These are phyloP conservation scores for Anarsia innoxiella DNA, from an alignment of 2,888 invertebrate species.

Conservation along the genomic window DNA sequence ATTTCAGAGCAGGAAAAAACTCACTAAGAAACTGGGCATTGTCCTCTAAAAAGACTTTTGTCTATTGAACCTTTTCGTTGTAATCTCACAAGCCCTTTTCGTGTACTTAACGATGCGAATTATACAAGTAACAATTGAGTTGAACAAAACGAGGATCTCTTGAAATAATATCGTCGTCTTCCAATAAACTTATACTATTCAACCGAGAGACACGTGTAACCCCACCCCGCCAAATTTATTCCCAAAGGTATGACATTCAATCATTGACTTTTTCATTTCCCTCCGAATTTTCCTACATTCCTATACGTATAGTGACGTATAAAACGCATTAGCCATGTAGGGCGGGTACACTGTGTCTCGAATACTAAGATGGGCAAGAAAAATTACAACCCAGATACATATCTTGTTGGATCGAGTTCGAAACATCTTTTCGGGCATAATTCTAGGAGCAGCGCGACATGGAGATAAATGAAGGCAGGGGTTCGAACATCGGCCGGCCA, in stretches of 20 bases:
- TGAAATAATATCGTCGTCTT: constrained; percentile 25
- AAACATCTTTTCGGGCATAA: constrained; percentile 47
- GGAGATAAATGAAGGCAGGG: constrained; percentile 47
- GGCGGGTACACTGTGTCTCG: constrained; percentile 42
- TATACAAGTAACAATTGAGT: constrained; percentile 15
- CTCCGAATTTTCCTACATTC: constrained; percentile 30
- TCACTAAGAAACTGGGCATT: constrained; percentile 19
- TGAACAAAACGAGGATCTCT: constrained; percentile 8
- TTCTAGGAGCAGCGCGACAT: constrained; percentile 39
- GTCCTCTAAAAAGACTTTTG: constrained; percentile 16
- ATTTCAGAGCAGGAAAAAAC: constrained; percentile 37
- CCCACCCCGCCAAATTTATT: constrained; percentile 54
- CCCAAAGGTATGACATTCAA: constrained; percentile 69
- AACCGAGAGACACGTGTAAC: constrained; percentile 49
- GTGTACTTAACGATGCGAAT: constrained; percentile 9
- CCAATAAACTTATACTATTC: constrained; percentile 54
- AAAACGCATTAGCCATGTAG: constrained; percentile 43
- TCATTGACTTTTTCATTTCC: constrained; percentile 62
- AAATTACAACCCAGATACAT: constrained; percentile 59
- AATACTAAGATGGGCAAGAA: constrained; percentile 55
- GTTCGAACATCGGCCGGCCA: constrained; percentile 27
- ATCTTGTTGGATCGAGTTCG: constrained; percentile 45
- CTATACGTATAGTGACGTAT: constrained; percentile 19
- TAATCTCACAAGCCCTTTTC: constrained; percentile 17
- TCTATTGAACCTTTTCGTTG: constrained; percentile 18